Conservation (phyloP, 2,113 vertebrate species). For the Petrocephalus zakoni region DNA sequence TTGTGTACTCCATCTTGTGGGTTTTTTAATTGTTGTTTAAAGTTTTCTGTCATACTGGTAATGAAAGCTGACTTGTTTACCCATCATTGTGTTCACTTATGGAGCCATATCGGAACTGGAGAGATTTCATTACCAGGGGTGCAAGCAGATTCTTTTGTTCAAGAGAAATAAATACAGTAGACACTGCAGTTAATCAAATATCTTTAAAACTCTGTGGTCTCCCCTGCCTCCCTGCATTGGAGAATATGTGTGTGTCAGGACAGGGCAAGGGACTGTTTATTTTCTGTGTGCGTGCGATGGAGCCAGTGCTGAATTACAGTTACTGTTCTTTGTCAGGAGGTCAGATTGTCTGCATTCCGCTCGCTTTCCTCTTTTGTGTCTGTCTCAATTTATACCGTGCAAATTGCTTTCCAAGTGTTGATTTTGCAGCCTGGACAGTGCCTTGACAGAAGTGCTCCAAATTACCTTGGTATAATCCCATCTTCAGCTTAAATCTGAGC, state of each 20-base stretch:
- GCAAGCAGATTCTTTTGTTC: conserved; percentile 28
- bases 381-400: not conserved
- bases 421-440: conserved; percentile 4
- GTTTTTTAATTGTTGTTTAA: not conserved
- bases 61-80: conserved; percentile 16
- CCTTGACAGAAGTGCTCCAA: conserved; percentile 9
- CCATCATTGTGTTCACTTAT: conserved; percentile 16
- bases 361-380: not conserved
- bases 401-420: conserved; percentile 18
- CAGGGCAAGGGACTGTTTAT: not conserved
- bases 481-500: conserved; percentile 9
- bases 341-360: not conserved
- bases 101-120: conserved; percentile 23
- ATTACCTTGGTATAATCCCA: conserved; percentile 15
- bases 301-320: not conserved
- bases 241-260: not conserved
- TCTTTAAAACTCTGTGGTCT: conserved; percentile 34
- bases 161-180: not conserved
- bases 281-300: not conserved
- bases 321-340: not conserved
- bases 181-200: conserved; percentile 28
- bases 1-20: not conserved
- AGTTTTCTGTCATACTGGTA: not conserved
- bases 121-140: conserved; percentile 27
- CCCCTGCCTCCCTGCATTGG: not conserved